phyloP scores from a whole-genome alignment of 1,140 invertebrate species.

The Sesamia nonagrioides region DNA sequence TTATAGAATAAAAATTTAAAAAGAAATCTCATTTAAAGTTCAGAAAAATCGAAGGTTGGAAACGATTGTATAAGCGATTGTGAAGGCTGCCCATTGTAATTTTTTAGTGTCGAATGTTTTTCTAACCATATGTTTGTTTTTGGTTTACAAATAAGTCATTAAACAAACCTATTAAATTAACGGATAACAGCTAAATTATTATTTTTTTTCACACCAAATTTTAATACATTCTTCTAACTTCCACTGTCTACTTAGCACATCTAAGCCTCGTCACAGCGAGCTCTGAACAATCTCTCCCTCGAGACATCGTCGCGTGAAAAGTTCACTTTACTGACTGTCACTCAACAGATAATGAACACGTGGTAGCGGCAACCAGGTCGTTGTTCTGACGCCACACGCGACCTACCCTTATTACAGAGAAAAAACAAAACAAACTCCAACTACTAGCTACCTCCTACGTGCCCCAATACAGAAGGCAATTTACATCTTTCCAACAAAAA shows the following conservation, averaged over 20 bases:
- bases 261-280: slow-evolving; percentile 1
- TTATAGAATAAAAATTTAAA: too few species aligned
- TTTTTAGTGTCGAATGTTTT: too few species aligned
- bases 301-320: slow-evolving; percentile 53
- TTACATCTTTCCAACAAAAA: slow-evolving; percentile 61
- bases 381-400: slow-evolving; percentile 59
- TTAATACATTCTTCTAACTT: not conserved
- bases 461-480: slow-evolving; percentile 62
- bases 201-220: too few species aligned
- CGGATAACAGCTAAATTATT: too few species aligned
- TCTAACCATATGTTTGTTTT: too few species aligned
- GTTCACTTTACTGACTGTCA: slow-evolving; percentile 55
- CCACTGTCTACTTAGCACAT: not conserved
- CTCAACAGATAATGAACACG: slow-evolving; percentile 52
- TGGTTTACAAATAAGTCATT: too few species aligned
- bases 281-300: slow-evolving; percentile 15
- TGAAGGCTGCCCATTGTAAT: too few species aligned
- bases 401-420: slow-evolving; percentile 59
- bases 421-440: slow-evolving; percentile 57
- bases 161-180: too few species aligned
- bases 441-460: slow-evolving; percentile 45
- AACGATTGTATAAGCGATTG: too few species aligned
- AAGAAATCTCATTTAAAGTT: too few species aligned
- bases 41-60: too few species aligned
- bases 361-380: slow-evolving; percentile 49